Conservation (phyloP, 2,113 vertebrate genomes). For the Petromus typicus region DNA sequence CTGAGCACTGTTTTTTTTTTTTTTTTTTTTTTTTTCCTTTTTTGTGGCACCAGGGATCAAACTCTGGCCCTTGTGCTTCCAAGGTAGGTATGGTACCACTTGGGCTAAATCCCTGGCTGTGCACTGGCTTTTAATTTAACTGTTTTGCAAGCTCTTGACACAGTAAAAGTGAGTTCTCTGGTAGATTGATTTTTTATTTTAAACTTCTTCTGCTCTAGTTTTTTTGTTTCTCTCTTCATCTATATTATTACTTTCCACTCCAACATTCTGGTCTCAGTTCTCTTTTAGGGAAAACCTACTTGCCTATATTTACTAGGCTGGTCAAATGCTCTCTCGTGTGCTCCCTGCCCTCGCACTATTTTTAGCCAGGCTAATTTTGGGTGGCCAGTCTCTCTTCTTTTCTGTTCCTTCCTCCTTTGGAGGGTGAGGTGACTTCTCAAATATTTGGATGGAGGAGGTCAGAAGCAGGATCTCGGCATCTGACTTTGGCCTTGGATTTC, state of each 20-base stretch:
- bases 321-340: conserved; percentile 19
- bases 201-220: background rate
- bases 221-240: background rate
- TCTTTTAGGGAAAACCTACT: conserved; percentile 17
- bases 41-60: too few relatives aligned
- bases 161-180: conserved; percentile 15
- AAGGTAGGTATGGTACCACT: too few relatives aligned
- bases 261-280: background rate
- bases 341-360: conserved; percentile 69
- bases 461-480: conserved; percentile 74
- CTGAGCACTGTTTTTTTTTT: background rate
- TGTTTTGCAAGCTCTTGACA: conserved; percentile 25
- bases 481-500: conserved; percentile 65
- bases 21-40: too few relatives aligned
- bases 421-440: conserved; percentile 80
- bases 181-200: background rate
- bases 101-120: too few relatives aligned
- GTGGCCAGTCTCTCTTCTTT: conserved; percentile 62
- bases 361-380: conserved; percentile 83
- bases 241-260: background rate
- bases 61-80: too few relatives aligned
- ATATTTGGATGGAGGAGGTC: conserved; percentile 79
- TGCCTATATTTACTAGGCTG: conserved; percentile 64
- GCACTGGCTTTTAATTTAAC: background rate
- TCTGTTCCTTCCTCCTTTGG: conserved; percentile 70